Base-by-base conservation (phyloP, 2,888 invertebrate genomes). In the Actias luna region DNA sequence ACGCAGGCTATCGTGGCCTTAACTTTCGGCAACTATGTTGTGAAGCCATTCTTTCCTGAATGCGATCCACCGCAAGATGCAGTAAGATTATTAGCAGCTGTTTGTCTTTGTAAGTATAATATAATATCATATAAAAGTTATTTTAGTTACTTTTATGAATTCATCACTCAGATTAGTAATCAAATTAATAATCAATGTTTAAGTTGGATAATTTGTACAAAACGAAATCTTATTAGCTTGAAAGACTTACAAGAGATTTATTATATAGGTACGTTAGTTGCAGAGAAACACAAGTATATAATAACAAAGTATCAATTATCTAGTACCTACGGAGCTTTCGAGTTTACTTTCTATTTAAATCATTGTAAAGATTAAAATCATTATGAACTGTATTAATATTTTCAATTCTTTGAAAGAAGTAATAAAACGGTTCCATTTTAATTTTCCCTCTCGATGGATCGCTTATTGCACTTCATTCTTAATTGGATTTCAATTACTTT, bases 21-120 rank as follows among this genome's bases (percentile, higher is more conserved):
- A 58, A 98, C 98, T 10, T 98, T 98, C 84, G 98, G 98, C 35
- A 95, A 97, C 74, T 98, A 98, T 84, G 95, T 97, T 5, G 95
- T 96, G 58, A 97, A 98, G 78, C 98, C 98, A 5, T 95, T 98
- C 83, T 98, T 96, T 82, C 94, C 94, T 50, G 95, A 95, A 67
- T 96, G 96, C 77, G 92, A 94, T 18, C 95, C 96, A 31, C 98
- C 98, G 0, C 94, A 95, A 67, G 88, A 93, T 69, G 96, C 97
- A 0, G 95, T 97, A 0, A 94, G 96, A 76, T 88, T 98, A 4
- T 87, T 98, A 63, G 98, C 98, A 7, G 97, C 96, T 55, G 94
- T 95, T 36, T 97, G 97, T 79, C 93, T 98, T 69, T 95, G 96
- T 98, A 93, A 96, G 97, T 95, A 67, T 50, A 22, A 50, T 8